These are phyloP conservation scores for Chrysocyon brachyurus DNA, from an alignment of 2,797 vertebrate genomes.

Conservation along the genomic window DNA sequence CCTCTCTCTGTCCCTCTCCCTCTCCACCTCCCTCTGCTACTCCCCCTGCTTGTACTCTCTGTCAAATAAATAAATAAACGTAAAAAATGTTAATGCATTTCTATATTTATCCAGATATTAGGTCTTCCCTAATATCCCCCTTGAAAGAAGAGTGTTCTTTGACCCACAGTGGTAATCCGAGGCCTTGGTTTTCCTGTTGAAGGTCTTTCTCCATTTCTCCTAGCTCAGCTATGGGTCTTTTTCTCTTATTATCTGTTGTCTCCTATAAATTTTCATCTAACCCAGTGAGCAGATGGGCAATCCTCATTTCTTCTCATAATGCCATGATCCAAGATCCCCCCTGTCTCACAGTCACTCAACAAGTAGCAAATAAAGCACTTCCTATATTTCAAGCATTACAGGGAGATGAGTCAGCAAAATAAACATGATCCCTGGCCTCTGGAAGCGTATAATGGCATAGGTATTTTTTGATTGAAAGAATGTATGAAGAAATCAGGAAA, in stretches of 20 bases:
- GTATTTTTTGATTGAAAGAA: not conserved
- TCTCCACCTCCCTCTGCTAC: too few relatives aligned
- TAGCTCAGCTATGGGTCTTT: not conserved
- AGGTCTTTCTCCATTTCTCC: not conserved
- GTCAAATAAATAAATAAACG: too few relatives aligned
- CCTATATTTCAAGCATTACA: not conserved
- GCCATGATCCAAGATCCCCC: not conserved
- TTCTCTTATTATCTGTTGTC: not conserved
- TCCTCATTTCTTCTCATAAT: not conserved
- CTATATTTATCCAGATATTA: not conserved
- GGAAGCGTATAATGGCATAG: not conserved
- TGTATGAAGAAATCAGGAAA: not conserved
- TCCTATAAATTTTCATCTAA: not conserved
- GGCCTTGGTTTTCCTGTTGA: not conserved
- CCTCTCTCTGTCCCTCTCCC: too few relatives aligned
- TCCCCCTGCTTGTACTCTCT: too few relatives aligned
- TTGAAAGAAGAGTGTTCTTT: not conserved
- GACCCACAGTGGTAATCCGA: not conserved
- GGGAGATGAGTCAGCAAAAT: not conserved
- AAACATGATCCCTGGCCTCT: not conserved
- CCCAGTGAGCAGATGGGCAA: not conserved
- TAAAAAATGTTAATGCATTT: not conserved
- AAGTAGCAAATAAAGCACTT: not conserved
- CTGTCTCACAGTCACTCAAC: not conserved
- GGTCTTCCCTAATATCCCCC: not conserved